Percentiles rank a stretch among this genome's conserved stretches.
Conservation (phyloP, 2,113 vertebrate genomes). For the Rhabdornis inornatus region DNA sequence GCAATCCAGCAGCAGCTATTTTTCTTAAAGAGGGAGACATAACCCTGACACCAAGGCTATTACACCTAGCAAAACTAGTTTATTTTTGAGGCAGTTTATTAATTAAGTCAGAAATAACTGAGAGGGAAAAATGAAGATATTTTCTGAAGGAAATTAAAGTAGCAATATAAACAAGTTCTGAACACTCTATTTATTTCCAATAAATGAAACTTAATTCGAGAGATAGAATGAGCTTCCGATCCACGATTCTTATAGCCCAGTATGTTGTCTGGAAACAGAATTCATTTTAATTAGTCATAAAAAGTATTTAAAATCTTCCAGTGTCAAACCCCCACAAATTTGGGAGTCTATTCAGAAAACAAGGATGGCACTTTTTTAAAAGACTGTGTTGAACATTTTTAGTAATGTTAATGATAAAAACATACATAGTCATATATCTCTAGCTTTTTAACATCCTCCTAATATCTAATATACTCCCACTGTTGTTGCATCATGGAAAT, state of each 20-base stretch:
- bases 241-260: neutral
- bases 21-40: neutral
- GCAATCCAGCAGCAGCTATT: neutral
- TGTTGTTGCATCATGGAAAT: neutral
- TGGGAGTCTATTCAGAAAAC: neutral
- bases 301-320: neutral
- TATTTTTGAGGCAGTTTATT: neutral
- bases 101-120: constrained; percentile 28
- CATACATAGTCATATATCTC: neutral
- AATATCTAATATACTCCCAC: neutral
- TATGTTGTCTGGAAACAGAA: neutral
- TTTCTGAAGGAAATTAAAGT: constrained; percentile 27
- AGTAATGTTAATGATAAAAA: neutral
- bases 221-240: neutral
- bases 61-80: neutral
- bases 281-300: neutral
- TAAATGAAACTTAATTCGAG: constrained; percentile 36
- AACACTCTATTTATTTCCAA: constrained; percentile 26
- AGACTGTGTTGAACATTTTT: neutral
- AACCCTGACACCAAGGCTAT: neutral
- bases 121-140: neutral
- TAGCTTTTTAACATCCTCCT: neutral
- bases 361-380: neutral
- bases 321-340: neutral
- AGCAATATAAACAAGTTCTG: neutral